Evolutionary conservation across 2,888 invertebrate genomes (phyloP).

Genomic region (Iselma pallidipennis): DNA sequence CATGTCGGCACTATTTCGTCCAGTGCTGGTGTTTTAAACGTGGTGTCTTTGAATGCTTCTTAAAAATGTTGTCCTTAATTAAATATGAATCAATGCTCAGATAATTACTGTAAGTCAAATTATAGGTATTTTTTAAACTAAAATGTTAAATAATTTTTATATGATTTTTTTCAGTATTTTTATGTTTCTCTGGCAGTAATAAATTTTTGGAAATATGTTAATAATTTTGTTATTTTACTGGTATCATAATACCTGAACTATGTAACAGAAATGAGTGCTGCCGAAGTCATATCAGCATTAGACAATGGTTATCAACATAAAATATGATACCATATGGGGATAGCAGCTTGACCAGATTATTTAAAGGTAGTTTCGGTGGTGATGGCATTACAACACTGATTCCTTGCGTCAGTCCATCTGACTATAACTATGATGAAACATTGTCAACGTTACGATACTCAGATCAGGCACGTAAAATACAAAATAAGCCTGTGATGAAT

Average conservation of each 20-base stretch:
- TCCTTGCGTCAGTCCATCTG: conserved; percentile 93
- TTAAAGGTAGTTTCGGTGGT: conserved; percentile 94
- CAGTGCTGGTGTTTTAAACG: too few relatives aligned
- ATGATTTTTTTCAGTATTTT: too few relatives aligned
- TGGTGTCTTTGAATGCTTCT: too few relatives aligned
- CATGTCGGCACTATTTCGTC: too few relatives aligned
- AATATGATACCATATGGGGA: conserved; percentile 93
- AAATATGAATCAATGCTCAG: too few relatives aligned
- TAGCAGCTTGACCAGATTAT: conserved; percentile 85
- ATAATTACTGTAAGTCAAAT: too few relatives aligned
- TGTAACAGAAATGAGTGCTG: conserved; percentile 67
- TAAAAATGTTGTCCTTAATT: too few relatives aligned
- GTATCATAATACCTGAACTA: conserved; percentile 68
- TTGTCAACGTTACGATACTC: conserved; percentile 88
- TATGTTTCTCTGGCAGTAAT: too few relatives aligned
- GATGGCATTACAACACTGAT: conserved; percentile 94
- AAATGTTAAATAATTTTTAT: too few relatives aligned
- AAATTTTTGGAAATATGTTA: too few relatives aligned
- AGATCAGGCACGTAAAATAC: conserved; percentile 82
- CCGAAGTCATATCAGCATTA: conserved; percentile 79
- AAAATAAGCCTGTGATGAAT: conserved; percentile 88
- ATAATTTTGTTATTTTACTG: conserved; percentile 38
- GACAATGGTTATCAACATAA: conserved; percentile 71
- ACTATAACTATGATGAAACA: conserved; percentile 85
- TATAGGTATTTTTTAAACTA: too few relatives aligned